Conservation (phyloP, 2,797 vertebrate genomes). For the Thalassophryne amazonica region DNA sequence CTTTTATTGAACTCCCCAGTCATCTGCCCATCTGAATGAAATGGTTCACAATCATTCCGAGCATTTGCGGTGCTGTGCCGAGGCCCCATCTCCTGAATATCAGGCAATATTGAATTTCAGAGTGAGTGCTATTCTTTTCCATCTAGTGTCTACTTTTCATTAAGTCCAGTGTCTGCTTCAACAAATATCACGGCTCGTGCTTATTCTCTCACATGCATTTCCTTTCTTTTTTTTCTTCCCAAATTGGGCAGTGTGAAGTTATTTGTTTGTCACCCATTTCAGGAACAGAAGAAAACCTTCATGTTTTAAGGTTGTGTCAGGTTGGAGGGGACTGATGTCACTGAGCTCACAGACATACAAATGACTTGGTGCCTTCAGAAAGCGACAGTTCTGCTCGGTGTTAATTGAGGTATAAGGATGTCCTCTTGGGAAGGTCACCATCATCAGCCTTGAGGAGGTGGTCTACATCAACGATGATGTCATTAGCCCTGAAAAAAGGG, state of each 20-base stretch:
- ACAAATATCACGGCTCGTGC: constrained; percentile 5
- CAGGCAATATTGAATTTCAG: constrained; percentile 35
- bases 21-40: constrained; percentile 26
- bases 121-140: constrained; percentile 22
- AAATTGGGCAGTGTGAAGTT: constrained; percentile 2
- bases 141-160: constrained; percentile 19
- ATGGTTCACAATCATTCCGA: constrained; percentile 14
- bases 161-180: constrained; percentile 28
- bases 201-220: constrained; percentile 30
- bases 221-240: constrained; percentile 26
- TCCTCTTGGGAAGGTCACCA: too few relatives aligned
- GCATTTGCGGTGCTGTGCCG: not conserved
- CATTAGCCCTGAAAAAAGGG: too few relatives aligned
- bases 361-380: constrained; percentile 23
- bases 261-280: constrained; percentile 16
- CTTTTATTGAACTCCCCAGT: constrained; percentile 36
- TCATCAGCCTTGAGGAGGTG: too few relatives aligned
- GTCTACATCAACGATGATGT: too few relatives aligned
- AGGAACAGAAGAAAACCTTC: constrained; percentile 19
- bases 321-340: constrained; percentile 41
- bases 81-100: constrained; percentile 14
- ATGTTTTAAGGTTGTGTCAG: constrained; percentile 49
- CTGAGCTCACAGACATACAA: constrained; percentile 13
- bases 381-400: too few relatives aligned
- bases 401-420: too few relatives aligned